Conservation (phyloP, 2,888 invertebrate genomes). For the Cataglyphis altisquamis region DNA sequence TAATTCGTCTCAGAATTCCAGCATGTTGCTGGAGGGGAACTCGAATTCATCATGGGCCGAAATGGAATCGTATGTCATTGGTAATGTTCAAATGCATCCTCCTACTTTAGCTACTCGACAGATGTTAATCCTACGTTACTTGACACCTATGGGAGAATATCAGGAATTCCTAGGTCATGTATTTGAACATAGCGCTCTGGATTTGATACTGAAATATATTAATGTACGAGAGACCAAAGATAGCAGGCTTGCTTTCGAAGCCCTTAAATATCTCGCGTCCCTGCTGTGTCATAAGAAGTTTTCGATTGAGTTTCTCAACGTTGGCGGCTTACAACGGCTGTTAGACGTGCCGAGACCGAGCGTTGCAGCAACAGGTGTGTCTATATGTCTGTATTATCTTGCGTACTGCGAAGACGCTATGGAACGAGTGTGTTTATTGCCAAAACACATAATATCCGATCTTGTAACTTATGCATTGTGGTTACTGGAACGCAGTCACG, state of each 20-base stretch:
- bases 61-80: constrained; percentile 95
- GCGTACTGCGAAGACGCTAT: constrained; percentile 99
- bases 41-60: constrained; percentile 96
- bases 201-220: constrained; percentile 95
- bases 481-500: constrained; percentile 98
- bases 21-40: constrained; percentile 79
- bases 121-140: constrained; percentile 96
- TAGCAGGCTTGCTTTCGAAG: constrained; percentile 97
- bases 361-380: constrained; percentile 98
- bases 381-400: constrained; percentile 98
- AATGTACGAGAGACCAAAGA: constrained; percentile 96
- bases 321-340: constrained; percentile 94
- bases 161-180: constrained; percentile 98
- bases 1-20: constrained; percentile 48
- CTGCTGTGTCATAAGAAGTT: constrained; percentile 99
- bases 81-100: constrained; percentile 96
- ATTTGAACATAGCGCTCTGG: constrained; percentile 96
- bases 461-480: constrained; percentile 97
- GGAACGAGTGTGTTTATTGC: constrained; percentile 96
- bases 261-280: constrained; percentile 97
- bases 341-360: constrained; percentile 97
- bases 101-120: constrained; percentile 96
- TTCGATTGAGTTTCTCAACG: constrained; percentile 97
- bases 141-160: constrained; percentile 99
- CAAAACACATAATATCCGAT: constrained; percentile 92